A percentile compares a stretch with the other conserved stretches of the same genome.
Conservation (phyloP, 2,797 vertebrate species). For the Mastacembelus armatus region DNA sequence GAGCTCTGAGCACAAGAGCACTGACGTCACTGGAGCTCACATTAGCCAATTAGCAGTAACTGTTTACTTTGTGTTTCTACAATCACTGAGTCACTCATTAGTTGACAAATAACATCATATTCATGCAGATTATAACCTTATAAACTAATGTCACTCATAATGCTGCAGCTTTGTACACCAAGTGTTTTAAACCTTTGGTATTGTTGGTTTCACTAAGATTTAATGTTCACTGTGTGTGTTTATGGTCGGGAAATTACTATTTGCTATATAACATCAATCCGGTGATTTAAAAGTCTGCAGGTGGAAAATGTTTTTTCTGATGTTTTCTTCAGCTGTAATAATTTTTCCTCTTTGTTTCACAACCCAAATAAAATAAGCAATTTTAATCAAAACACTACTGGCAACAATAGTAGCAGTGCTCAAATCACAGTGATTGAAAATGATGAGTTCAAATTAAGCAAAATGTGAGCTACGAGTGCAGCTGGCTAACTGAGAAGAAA, state of each 20-base stretch:
- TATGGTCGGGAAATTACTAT: too few species aligned
- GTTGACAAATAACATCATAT: neutral
- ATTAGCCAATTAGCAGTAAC: neutral
- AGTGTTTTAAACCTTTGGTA: too few species aligned
- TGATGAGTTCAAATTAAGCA: slow-evolving; percentile 17
- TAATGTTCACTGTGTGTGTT: too few species aligned
- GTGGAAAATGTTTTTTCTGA: neutral
- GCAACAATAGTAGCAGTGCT: neutral
- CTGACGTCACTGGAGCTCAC: neutral
- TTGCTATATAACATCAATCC: too few species aligned
- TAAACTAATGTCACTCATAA: too few species aligned
- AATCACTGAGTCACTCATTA: neutral
- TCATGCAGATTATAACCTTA: too few species aligned
- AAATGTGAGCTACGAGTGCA: neutral
- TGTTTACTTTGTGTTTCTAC: too few species aligned
- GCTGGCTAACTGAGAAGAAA: slow-evolving; percentile 1
- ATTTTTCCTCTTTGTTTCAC: neutral
- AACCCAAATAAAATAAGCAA: neutral
- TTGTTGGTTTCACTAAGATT: too few species aligned
- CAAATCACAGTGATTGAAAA: slow-evolving; percentile 9
- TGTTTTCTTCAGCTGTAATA: neutral
- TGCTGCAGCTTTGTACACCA: too few species aligned
- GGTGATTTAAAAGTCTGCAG: too few species aligned
- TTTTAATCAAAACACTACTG: slow-evolving; percentile 9
- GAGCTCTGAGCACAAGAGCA: neutral